Base-by-base conservation (phyloP, 2,113 vertebrate species). In the Erythrocercus mccallii region DNA sequence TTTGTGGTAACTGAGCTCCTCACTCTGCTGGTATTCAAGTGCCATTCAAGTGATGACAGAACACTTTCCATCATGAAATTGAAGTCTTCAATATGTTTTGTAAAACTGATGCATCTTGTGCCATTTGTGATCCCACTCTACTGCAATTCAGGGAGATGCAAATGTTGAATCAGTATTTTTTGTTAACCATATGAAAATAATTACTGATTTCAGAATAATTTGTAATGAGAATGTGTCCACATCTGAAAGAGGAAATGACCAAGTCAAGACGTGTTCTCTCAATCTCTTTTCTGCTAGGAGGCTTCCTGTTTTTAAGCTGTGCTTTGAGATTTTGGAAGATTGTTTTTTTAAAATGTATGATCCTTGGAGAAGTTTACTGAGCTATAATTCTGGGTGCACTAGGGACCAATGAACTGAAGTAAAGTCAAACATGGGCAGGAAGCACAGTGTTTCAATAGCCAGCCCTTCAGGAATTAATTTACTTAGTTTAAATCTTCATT, bases 61-160 rank as follows among this genome's bases (percentile, higher is more conserved):
- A 93, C 72, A 86, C 37, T 86, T 92, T 88, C 85, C 69, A 3
- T 93, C 88, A 86, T 20, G 20, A 93, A 92, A 68, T 12, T 93
- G 87, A 96, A 95, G 53, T 81, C 79, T 92, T 93, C 95, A 94
- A 78, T 95, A 90, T 88, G 90, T 88, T 97, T 95, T 92, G 56
- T 92, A 90, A 88, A 96, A 93, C 47, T 15, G 61, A 90, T 91
- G 86, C 57, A 30, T 90, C 79, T 95, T 69, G 51, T 93, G 68
- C 93, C 94, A 95, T 94, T 95, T 95, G 64, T 94, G 93, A 88
- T 90, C 68, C 76, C 56, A 48, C 85, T 96, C 90, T 72, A n/a
- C 60, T 96, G 82, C 90, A 90, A 53, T 78, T 92, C 79, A 88
- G 85, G 64, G 85, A 93, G 85, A 92, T 83, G 92, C 71, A 90